Evolutionary conservation across 2,113 vertebrate genomes (phyloP), one percentile per base, ranked within the genome.

Genomic region (Tachycineta bicolor): DNA sequence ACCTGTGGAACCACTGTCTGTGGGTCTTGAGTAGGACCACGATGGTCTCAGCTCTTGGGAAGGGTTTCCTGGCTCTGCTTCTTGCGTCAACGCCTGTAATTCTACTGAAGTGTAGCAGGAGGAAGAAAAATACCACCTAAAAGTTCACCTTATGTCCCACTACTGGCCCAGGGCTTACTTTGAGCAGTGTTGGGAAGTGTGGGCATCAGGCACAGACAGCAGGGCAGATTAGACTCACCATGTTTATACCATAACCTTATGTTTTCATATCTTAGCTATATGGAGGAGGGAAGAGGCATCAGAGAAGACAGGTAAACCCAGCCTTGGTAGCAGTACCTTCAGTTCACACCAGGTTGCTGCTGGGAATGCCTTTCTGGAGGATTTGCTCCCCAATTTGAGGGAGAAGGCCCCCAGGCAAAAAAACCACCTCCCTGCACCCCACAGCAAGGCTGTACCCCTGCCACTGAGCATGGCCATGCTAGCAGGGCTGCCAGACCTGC

Each of bases 391-490:
- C 12, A 63, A 50, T 20, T 6, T 59, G 37, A 25, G 5, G 29
- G 10, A 85, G 26, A 68, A n/a, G 65, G 73, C 5, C 6, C 6
- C 6, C 55, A 71, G 22, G 22, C 28, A 65, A 55, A 74, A 74
- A 65, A 49, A 0, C 9, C 9, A 19, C 22, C 17, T 46, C n/a
- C 33, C n/a, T 1, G 1, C 14, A 65, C 14, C 15, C 37, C 52
- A 65, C 2, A 6, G 34, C 2, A 10, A 79, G 41, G 26, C 47
- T 22, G 37, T 20, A 78, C 3, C 29, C 33, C 25, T 50, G 49
- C 8, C 64, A 47, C 37, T 1, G 31, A 74, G 44, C 2, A 1
- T 0, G 6, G 43, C 56, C 25, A 31, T 4, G 2, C 11, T 2
- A 76, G 49, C 44, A 75, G 63, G n/a, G 67, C 80, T 85, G 65